phyloP scores from a whole-genome alignment of 2,888 invertebrate genomes.

The Dendrolimus houi region DNA sequence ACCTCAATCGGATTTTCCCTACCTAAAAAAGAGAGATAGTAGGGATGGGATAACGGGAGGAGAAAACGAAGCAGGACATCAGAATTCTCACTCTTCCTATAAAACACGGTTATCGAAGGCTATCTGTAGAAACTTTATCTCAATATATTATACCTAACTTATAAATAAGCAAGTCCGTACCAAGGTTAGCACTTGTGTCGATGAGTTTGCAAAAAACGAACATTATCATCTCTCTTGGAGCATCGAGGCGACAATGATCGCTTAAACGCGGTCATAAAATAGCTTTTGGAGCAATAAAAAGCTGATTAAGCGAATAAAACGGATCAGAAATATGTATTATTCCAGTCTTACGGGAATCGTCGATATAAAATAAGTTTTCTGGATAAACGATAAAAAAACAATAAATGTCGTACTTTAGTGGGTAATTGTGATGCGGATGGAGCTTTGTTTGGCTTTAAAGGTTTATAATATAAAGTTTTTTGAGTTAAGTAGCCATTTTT shows the following conservation, averaged over 20 bases:
- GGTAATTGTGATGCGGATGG: not conserved
- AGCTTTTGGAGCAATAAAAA: not conserved
- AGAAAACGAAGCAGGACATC: no score
- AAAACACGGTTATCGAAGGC: no score
- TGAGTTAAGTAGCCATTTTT: not conserved
- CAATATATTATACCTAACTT: no score
- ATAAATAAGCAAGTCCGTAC: no score
- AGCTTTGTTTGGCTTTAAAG: slow-evolving; percentile 9
- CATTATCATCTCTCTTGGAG: not conserved
- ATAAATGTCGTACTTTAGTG: slow-evolving; percentile 5
- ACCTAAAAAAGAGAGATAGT: no score
- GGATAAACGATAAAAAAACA: slow-evolving; percentile 8
- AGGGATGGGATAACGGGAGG: no score
- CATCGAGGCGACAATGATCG: not conserved
- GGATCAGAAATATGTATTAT: not conserved
- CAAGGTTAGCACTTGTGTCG: not conserved
- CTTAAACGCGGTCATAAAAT: not conserved
- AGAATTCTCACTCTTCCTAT: no score
- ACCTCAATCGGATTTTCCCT: no score
- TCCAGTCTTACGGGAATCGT: not conserved
- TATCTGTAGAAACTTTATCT: no score
- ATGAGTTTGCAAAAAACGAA: not conserved
- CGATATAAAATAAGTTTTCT: not conserved
- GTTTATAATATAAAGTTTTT: slow-evolving; percentile 12
- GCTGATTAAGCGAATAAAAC: not conserved